Percentiles rank a stretch among this genome's conserved stretches.
phyloP scores from a whole-genome alignment of 1,140 invertebrate species.

The Brachionus koreanus region DNA sequence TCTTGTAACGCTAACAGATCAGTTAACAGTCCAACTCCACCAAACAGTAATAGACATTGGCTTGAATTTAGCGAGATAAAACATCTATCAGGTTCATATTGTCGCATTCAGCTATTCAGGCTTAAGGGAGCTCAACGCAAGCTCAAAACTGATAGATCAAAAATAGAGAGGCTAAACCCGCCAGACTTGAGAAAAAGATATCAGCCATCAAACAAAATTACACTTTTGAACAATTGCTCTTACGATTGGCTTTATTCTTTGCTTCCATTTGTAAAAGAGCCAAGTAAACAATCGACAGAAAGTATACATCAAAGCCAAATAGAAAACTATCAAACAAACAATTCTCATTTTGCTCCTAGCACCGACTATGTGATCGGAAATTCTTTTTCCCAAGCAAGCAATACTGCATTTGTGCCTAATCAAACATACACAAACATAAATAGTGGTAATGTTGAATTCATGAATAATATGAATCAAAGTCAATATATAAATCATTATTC shows the following conservation, averaged over 20 bases:
- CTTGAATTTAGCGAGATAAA: slow-evolving; percentile 1
- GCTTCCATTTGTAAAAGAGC: background rate
- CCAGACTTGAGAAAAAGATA: slow-evolving; percentile 36
- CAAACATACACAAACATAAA: background rate
- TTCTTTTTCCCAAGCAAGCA: background rate
- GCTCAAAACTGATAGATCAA: slow-evolving; percentile 92
- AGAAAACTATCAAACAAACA: background rate
- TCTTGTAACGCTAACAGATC: background rate
- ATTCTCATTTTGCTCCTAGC: background rate
- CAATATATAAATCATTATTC: background rate
- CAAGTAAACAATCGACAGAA: background rate
- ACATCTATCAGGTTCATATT: background rate
- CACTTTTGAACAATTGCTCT: slow-evolving; percentile 6
- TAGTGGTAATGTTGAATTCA: background rate
- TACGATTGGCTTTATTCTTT: slow-evolving; percentile 32
- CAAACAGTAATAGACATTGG: background rate
- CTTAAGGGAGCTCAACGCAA: slow-evolving; percentile 92
- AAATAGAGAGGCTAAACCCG: slow-evolving; percentile 70
- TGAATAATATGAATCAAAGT: background rate
- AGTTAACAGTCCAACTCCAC: background rate
- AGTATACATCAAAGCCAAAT: background rate
- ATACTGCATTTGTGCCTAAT: background rate
- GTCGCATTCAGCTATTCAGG: slow-evolving; percentile 69
- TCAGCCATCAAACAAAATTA: slow-evolving; percentile 26
- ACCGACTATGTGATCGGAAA: background rate